phyloP scores from a whole-genome alignment of 2,113 vertebrate species.

The Anolis carolinensis region DNA sequence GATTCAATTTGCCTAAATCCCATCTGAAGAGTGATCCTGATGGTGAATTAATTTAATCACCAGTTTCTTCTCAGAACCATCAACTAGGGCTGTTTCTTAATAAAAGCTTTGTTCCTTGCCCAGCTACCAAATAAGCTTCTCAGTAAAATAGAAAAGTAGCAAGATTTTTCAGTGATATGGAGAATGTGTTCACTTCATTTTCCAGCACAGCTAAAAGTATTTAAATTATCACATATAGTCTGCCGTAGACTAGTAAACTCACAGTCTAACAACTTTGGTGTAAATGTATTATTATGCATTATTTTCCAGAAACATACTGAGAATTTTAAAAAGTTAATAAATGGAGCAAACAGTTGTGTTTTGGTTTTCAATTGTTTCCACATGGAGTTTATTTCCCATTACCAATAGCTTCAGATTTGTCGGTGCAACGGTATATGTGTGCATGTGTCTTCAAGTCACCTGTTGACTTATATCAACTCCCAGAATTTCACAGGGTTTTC shows the following conservation, averaged over 20 bases:
- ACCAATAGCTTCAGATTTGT: conserved; percentile 31
- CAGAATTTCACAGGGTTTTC: no score
- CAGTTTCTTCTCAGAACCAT: conserved; percentile 73
- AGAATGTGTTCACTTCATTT: background rate
- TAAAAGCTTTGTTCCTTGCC: conserved; percentile 54
- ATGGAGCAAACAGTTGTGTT: conserved; percentile 50
- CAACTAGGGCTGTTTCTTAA: conserved; percentile 66
- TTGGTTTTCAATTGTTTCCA: conserved; percentile 39
- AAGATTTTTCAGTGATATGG: background rate
- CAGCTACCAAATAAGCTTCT: conserved; percentile 2
- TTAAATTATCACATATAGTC: conserved; percentile 12
- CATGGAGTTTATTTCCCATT: conserved; percentile 29
- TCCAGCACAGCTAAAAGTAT: background rate
- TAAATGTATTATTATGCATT: conserved; percentile 35
- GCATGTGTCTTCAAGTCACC: no score
- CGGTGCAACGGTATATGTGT: conserved; percentile 20
- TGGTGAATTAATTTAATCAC: conserved; percentile 84
- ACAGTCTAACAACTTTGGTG: background rate
- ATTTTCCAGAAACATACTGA: conserved; percentile 12
- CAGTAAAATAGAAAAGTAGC: background rate
- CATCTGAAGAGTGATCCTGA: conserved; percentile 79
- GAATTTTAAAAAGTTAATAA: background rate
- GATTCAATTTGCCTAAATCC: conserved; percentile 86
- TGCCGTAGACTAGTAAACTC: conserved; percentile 29
- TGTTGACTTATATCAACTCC: no score